phyloP scores from a whole-genome alignment of 2,113 vertebrate species.

The Scartelaos histophorus region DNA sequence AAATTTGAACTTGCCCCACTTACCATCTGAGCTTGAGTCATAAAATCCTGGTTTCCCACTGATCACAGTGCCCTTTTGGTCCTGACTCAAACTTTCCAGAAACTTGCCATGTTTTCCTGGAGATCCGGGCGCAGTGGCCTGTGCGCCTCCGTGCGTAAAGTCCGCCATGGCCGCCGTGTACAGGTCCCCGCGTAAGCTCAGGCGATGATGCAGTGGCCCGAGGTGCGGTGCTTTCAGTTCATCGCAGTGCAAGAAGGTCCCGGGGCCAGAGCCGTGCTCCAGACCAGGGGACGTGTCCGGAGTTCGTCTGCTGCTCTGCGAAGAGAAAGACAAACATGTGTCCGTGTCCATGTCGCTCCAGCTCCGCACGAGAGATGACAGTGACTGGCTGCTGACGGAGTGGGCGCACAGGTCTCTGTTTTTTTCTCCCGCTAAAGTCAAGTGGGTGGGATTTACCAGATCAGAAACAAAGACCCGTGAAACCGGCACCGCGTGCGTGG shows the following conservation, averaged over 20 bases:
- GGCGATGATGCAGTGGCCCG: conserved; percentile 60
- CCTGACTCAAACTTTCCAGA: conserved; percentile 74
- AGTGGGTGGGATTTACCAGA: conserved; percentile 81
- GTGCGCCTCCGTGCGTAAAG: conserved; percentile 69
- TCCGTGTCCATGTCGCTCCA: conserved; percentile 81
- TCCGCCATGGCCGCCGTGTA: conserved; percentile 66
- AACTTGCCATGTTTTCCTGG: conserved; percentile 80
- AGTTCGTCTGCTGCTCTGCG: conserved; percentile 72
- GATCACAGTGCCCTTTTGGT: conserved; percentile 61
- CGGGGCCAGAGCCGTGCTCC: conserved; percentile 63
- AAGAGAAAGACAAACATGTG: conserved; percentile 79
- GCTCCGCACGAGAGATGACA: conserved; percentile 51
- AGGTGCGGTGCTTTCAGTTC: conserved; percentile 73
- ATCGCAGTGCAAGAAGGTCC: conserved; percentile 71
- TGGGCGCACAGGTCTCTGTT: conserved; percentile 61
- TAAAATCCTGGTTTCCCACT: conserved; percentile 76
- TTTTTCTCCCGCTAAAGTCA: conserved; percentile 66
- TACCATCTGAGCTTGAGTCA: conserved; percentile 73
- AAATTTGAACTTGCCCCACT: conserved; percentile 19
- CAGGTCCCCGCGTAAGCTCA: conserved; percentile 74
- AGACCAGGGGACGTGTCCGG: conserved; percentile 67
- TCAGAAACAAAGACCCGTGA: conserved; percentile 80
- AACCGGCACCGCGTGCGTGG: conserved; percentile 45
- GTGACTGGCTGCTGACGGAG: conserved; percentile 59
- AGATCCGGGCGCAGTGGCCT: conserved; percentile 65